Evolutionary conservation across 2,888 invertebrate species (phyloP), one percentile per base, ranked within the genome.

Genomic region (Dryobotodes eremita): DNA sequence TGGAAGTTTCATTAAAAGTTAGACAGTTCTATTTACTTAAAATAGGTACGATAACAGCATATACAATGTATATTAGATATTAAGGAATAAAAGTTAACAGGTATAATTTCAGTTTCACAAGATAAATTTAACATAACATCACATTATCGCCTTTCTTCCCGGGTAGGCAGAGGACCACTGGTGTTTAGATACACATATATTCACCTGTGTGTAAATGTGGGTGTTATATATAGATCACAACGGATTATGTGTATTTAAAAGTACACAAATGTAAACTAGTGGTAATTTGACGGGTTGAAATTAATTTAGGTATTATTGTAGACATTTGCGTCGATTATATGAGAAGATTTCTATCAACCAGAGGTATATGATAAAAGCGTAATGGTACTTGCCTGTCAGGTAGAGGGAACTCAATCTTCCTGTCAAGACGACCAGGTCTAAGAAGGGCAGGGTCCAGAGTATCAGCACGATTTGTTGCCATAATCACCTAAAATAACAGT

Each of bases 361-460:
- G 5, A 48, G 7, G 7, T 23, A 57, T 36, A 50, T 57, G 7
- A 7, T 20, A 23, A 55, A 42, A 62, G 20, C 10, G 0, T 70
- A 36, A 26, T 0, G 11, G n/a, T 53, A 77, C 62, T 87, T 90
- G 96, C 91, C 98, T 97, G 96, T 99, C 99, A 0, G 99, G 99
- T 79, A 99, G 96, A 11, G 99, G 99, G 95, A 99, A 99, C 95
- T 99, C 99, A 89, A 99, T 99, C 96, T 99, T 99, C 88, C 99
- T 97, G 96, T 99, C 99, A 79, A 99, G 97, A 93, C 99, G 98
- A 26, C 99, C 99, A 8, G 99, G 99, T 91, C 99, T 97, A 46
- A 99, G 97, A 26, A 99, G 96, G 55, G 99, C 99, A n/a, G 99
- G 99, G 97, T 99, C 99, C 79, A 99, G 96, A 2, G 99, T 99